These are phyloP conservation scores for Pollenia labialis DNA, from an alignment of 2,888 invertebrate genomes.

Conservation along the genomic window DNA sequence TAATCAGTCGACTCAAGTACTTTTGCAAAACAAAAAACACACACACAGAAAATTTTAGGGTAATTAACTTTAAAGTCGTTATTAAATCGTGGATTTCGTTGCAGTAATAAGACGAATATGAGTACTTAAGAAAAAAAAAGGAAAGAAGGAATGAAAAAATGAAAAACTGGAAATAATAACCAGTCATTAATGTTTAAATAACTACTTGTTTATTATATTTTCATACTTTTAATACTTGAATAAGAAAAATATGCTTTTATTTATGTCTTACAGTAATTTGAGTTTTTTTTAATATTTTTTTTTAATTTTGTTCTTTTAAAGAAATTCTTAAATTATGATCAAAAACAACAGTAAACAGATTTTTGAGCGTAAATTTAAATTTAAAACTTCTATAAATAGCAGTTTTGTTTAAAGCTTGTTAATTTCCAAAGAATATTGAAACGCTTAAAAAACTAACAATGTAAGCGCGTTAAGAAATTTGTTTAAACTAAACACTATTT, in stretches of 20 bases:
- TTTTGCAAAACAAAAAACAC: constrained; percentile 8
- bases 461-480: constrained; percentile 31
- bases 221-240: background rate
- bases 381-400: background rate
- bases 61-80: constrained; percentile 52
- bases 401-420: constrained; percentile 10
- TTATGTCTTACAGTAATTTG: constrained; percentile 54
- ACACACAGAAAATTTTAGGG: background rate
- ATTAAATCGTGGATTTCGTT: background rate
- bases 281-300: constrained; percentile 10
- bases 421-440: constrained; percentile 10
- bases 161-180: constrained; percentile 19
- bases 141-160: background rate
- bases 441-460: background rate
- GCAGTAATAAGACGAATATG: background rate
- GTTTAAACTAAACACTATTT: constrained; percentile 21
- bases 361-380: background rate
- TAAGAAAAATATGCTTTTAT: background rate
- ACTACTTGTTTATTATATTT: constrained; percentile 17
- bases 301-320: background rate
- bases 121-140: background rate
- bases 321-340: constrained; percentile 3
- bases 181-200: constrained; percentile 21
- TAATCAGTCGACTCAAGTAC: constrained; percentile 11
- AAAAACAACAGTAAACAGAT: constrained; percentile 15